Base-by-base conservation (phyloP, 2,113 vertebrate genomes). In the Craseonycteris thonglongyai region DNA sequence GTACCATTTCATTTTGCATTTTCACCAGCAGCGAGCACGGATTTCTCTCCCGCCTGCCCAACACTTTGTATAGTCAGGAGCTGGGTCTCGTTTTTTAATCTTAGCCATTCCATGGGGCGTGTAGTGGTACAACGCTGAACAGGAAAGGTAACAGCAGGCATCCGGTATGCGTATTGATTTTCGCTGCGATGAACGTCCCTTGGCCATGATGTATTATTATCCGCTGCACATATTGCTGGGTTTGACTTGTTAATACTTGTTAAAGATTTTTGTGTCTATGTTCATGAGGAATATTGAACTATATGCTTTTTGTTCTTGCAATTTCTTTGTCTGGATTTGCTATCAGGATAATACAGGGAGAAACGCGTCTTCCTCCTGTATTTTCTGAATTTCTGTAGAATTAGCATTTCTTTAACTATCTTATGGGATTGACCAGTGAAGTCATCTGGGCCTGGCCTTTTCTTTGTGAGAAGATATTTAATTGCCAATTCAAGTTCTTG, bases 91-190 rank as follows among this genome's bases (percentile, higher is more conserved):
- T 4, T 3, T 81, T 7, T 9, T 65, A 5, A 22, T 40, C n/a
- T 75, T 14, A 38, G 58, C 58, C 65, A 0, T 42, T 24, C 28
- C 38, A 16, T 21, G 21, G 61, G 33, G 18, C 21, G 42, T 45
- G 12, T 12, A 4, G 26, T 22, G n/a, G 63, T 3, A 0, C 5
- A 2, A 2, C 6, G 33, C 2, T 3, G 18, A 21, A 5, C 12
- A 35, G 30, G 9, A 24, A 33, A 0, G 45, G 47, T 12, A 38
- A 58, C 6, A 21, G 30, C 28, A 28, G 71, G 24, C 26, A n/a
- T 33, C 35, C 72, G 14, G 21, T 7, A 11, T 15, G 42, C 13
- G n/a, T n/a, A 5, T 19, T 35, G 58, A 45, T 21, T 47, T 24
- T 2, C 12, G 65, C 68, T 69, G 45, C n/a, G 49, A 38, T 28